These are phyloP conservation scores for Nesoenas mayeri DNA, from an alignment of 2,113 vertebrate species.

Conservation along the genomic window DNA sequence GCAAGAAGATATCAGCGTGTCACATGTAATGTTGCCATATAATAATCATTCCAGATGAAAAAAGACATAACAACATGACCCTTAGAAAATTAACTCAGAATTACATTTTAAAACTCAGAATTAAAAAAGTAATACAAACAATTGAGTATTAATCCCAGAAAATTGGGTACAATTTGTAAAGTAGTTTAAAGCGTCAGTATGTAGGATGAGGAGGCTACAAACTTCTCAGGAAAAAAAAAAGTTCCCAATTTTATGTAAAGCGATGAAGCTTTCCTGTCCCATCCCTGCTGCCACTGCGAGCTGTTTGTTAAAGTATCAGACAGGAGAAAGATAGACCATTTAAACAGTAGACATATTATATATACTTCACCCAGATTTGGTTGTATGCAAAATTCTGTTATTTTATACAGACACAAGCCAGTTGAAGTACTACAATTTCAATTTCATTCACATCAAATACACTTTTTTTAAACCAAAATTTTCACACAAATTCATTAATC, in stretches of 20 bases:
- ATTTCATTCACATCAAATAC: accelerated
- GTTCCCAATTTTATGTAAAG: background rate
- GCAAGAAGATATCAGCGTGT: background rate
- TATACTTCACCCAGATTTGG: background rate
- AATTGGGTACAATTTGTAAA: background rate
- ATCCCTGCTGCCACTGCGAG: background rate
- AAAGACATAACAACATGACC: background rate
- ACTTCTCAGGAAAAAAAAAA: background rate
- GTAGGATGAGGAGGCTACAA: background rate
- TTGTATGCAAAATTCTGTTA: background rate
- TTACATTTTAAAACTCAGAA: background rate
- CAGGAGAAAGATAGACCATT: background rate
- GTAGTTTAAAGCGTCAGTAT: background rate
- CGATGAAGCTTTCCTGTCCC: background rate
- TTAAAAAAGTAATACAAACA: background rate
- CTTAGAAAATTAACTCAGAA: background rate
- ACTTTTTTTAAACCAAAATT: background rate
- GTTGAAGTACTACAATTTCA: background rate
- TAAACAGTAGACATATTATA: background rate
- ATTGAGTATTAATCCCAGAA: background rate
- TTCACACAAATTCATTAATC: background rate
- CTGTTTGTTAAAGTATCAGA: background rate
- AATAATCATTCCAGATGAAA: background rate
- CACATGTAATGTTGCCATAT: accelerated
- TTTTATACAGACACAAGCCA: background rate